phyloP scores from a whole-genome alignment of 2,113 vertebrate species.

The Caranx melampygus region DNA sequence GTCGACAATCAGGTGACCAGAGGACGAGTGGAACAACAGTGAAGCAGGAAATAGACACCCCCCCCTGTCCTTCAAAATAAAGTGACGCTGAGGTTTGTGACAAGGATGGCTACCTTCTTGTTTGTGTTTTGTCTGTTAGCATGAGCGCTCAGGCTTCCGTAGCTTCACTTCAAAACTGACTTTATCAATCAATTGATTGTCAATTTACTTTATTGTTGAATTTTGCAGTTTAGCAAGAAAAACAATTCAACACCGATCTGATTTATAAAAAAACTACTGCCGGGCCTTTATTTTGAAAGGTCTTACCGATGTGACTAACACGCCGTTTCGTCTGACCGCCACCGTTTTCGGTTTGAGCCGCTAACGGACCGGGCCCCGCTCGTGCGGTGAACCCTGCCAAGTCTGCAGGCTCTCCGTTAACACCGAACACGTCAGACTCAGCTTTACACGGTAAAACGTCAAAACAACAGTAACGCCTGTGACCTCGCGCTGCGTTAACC shows the following conservation, averaged over 20 bases:
- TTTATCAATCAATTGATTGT: no score
- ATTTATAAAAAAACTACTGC: background rate
- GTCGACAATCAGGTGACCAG: background rate
- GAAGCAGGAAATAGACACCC: background rate
- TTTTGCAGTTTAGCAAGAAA: no score
- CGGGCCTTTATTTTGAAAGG: background rate
- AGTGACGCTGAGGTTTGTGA: no score
- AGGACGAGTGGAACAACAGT: no score
- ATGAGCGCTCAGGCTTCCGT: no score
- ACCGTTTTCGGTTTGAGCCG: background rate
- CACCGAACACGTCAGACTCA: background rate
- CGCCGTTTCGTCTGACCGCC: background rate
- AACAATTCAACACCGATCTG: background rate
- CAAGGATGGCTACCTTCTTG: no score
- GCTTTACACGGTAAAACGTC: no score
- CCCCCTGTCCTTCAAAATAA: constrained; percentile 20
- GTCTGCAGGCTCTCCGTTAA: background rate
- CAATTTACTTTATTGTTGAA: no score
- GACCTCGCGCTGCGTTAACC: constrained; percentile 7
- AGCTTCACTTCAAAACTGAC: no score
- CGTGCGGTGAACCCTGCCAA: fast-evolving
- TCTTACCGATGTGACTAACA: background rate
- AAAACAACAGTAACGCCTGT: background rate
- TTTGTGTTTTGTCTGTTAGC: no score
- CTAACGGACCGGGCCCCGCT: background rate